These are phyloP conservation scores for Trichonephila clavipes DNA, from an alignment of 1,140 invertebrate species.

Conservation along the genomic window DNA sequence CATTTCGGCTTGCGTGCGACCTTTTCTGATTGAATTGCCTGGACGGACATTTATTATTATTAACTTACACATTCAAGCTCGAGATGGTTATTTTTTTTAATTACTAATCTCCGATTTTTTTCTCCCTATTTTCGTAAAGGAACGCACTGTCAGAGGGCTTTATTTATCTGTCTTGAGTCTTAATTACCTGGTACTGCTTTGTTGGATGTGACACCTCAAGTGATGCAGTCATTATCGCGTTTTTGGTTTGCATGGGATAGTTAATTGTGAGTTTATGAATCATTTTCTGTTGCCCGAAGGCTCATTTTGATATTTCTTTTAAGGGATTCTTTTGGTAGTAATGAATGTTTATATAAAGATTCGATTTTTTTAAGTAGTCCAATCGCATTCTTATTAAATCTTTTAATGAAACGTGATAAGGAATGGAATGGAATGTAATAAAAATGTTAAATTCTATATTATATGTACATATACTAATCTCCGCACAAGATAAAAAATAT, in stretches of 20 bases:
- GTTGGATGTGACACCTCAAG: slow-evolving; percentile 19
- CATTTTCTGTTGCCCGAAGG: background rate
- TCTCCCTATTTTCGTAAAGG: background rate
- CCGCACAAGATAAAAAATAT: no score
- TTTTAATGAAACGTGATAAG: no score
- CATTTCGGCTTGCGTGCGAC: background rate
- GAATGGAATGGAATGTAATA: no score
- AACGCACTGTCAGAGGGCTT: background rate
- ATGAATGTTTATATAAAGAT: no score
- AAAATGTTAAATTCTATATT: no score
- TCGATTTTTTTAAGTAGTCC: no score
- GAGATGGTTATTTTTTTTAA: slow-evolving; percentile 7
- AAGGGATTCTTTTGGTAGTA: background rate
- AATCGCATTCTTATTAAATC: no score
- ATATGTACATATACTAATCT: no score
- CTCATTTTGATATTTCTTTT: background rate
- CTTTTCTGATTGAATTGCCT: background rate
- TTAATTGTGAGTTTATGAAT: background rate
- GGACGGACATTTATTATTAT: background rate
- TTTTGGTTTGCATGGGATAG: background rate
- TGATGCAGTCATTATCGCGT: background rate
- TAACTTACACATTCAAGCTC: background rate
- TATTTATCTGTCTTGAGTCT: slow-evolving; percentile 7
- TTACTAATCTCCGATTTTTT: slow-evolving; percentile 9
- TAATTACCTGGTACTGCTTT: slow-evolving; percentile 25